phyloP scores from a whole-genome alignment of 2,888 invertebrate species.

The Heliconius charithonia region DNA sequence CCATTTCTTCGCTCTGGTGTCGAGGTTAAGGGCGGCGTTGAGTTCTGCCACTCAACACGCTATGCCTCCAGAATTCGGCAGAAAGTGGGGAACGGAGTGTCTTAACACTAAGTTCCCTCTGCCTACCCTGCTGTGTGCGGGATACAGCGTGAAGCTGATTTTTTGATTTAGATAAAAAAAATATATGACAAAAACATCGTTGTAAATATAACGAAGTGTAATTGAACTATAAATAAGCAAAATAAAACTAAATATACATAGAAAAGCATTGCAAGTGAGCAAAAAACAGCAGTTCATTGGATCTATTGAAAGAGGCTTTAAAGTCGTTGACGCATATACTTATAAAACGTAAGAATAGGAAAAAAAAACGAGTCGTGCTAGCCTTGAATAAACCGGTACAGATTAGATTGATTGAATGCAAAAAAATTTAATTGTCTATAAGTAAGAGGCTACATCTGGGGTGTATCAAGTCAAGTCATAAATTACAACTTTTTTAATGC shows the following conservation, averaged over 20 bases:
- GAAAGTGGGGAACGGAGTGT: too few species aligned
- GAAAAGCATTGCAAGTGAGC: slow-evolving; percentile 3
- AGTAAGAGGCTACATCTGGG: slow-evolving; percentile 10
- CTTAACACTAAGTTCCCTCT: too few species aligned
- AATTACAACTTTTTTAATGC: too few species aligned
- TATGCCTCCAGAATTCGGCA: too few species aligned
- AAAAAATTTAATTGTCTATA: slow-evolving; percentile 26
- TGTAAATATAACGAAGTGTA: neutral
- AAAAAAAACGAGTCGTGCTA: slow-evolving; percentile 44
- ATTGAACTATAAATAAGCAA: neutral
- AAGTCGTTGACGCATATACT: slow-evolving; percentile 28
- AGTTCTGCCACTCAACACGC: too few species aligned
- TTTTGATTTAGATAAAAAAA: too few species aligned
- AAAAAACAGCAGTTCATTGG: slow-evolving; percentile 27
- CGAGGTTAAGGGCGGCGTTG: too few species aligned
- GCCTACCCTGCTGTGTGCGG: too few species aligned
- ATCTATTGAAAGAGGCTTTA: slow-evolving; percentile 25
- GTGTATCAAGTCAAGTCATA: neutral
- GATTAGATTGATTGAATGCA: slow-evolving; percentile 32
- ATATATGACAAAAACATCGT: neutral
- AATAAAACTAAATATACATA: neutral
- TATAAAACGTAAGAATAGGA: slow-evolving; percentile 9
- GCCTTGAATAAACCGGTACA: slow-evolving; percentile 64
- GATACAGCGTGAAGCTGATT: too few species aligned
- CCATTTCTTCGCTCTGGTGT: too few species aligned